phyloP scores from a whole-genome alignment of 2,888 invertebrate genomes.

The Tipula helvola region DNA sequence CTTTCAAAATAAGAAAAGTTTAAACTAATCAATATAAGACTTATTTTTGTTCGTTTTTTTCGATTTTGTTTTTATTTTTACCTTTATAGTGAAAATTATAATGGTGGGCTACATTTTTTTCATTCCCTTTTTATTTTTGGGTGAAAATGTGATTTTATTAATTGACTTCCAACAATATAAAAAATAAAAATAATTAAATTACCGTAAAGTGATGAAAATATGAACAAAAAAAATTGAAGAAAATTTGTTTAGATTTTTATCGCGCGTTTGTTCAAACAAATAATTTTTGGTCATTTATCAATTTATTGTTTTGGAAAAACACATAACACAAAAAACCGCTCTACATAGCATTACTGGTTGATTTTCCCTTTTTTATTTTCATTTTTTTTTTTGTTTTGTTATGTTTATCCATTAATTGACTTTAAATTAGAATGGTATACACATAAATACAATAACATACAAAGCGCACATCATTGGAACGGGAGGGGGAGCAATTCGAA shows the following conservation, averaged over 20 bases:
- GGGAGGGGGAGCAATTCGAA: background rate
- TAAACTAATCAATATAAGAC: background rate
- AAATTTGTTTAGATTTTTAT: background rate
- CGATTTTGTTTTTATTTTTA: background rate
- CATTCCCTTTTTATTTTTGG: background rate
- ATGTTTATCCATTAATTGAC: background rate
- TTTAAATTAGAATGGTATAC: background rate
- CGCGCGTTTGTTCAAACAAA: background rate
- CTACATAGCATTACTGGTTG: background rate
- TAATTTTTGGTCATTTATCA: background rate
- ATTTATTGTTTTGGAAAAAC: background rate
- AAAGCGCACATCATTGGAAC: background rate
- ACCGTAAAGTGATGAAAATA: slow-evolving; percentile 4
- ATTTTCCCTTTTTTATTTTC: background rate
- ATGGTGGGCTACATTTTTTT: background rate
- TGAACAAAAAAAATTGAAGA: background rate
- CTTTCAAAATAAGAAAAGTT: background rate
- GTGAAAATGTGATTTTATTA: background rate
- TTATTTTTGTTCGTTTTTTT: background rate
- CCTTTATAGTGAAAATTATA: background rate
- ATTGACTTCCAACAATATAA: background rate
- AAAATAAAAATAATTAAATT: background rate
- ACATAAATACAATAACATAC: background rate
- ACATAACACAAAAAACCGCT: background rate
- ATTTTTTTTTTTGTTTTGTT: background rate